phyloP scores from a whole-genome alignment of 2,113 vertebrate genomes.

The Actenoides lindsayi region DNA sequence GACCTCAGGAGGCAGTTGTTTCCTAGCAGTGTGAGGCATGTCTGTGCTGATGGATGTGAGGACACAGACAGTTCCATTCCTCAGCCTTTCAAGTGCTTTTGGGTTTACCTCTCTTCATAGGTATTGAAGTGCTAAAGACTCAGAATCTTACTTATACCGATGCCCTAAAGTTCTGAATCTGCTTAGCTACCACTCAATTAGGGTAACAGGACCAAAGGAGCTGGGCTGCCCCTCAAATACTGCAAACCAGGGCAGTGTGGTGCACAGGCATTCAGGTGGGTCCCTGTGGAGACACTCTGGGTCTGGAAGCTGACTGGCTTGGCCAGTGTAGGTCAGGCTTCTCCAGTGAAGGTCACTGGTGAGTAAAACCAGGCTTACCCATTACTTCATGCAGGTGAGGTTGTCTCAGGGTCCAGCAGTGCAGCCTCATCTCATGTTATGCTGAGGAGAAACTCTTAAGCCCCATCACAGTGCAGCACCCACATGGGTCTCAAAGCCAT shows the following conservation, averaged over 20 bases:
- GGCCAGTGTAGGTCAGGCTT: not conserved
- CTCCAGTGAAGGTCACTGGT: not conserved
- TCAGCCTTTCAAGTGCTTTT: not conserved
- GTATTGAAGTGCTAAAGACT: not conserved
- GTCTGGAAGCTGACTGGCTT: not conserved
- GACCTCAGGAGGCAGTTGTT: not conserved
- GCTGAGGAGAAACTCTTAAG: not conserved
- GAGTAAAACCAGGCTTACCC: not conserved
- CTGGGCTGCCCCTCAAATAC: not conserved
- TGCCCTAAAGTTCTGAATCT: not conserved
- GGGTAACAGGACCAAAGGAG: not conserved
- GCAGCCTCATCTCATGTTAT: not conserved
- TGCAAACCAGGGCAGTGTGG: fast-evolving
- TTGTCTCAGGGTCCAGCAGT: not conserved
- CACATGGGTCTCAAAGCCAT: not conserved
- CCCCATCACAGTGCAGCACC: not conserved
- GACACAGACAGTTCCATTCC: not conserved
- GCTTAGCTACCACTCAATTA: not conserved
- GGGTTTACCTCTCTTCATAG: not conserved
- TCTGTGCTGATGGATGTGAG: not conserved
- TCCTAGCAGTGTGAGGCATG: not conserved
- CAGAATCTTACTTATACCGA: not conserved
- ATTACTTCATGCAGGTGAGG: not conserved
- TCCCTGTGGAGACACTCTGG: not conserved
- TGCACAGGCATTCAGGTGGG: not conserved